These are phyloP conservation scores for Ephydatia muelleri DNA, from an alignment of 37 sponge, comb jelly and placozoan species.

Conservation along the genomic window DNA sequence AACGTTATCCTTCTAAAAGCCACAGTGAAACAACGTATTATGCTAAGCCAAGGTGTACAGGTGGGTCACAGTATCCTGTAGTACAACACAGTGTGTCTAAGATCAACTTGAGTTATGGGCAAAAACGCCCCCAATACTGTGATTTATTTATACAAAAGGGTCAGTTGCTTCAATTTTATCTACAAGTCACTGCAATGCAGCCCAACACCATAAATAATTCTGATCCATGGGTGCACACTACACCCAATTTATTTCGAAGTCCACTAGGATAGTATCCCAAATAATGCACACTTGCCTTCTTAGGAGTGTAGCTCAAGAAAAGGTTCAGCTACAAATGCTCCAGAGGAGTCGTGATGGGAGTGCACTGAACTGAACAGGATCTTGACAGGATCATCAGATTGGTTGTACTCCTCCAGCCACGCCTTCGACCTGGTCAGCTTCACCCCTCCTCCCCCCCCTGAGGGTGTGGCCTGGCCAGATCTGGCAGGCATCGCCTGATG, in stretches of 20 bases:
- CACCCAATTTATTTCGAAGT: not conserved
- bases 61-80: too few species aligned
- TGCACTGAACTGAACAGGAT: constrained; percentile 44
- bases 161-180: too few species aligned
- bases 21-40: too few species aligned
- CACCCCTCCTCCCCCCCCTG: not conserved
- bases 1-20: too few species aligned
- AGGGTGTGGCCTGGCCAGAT: not conserved
- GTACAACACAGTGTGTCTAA: too few species aligned
- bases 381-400: constrained; percentile 52
- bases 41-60: too few species aligned
- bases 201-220: too few species aligned
- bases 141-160: too few species aligned
- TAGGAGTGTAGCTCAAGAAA: constrained; percentile 66
- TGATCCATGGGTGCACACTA: too few species aligned
- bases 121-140: too few species aligned
- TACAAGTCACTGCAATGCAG: too few species aligned
- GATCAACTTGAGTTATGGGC: too few species aligned
- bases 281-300: constrained; percentile 16
- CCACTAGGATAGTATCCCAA: not conserved
- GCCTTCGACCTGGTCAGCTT: constrained; percentile 52
- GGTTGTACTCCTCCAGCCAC: constrained; percentile 43
- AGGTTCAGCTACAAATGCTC: constrained; percentile 51
- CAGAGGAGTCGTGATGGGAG: constrained; percentile 40
- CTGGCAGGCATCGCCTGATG: not conserved